Evolutionary conservation across 2,113 vertebrate genomes (phyloP), one percentile per base, ranked within the genome.

Genomic region (Ascaphus truei): DNA sequence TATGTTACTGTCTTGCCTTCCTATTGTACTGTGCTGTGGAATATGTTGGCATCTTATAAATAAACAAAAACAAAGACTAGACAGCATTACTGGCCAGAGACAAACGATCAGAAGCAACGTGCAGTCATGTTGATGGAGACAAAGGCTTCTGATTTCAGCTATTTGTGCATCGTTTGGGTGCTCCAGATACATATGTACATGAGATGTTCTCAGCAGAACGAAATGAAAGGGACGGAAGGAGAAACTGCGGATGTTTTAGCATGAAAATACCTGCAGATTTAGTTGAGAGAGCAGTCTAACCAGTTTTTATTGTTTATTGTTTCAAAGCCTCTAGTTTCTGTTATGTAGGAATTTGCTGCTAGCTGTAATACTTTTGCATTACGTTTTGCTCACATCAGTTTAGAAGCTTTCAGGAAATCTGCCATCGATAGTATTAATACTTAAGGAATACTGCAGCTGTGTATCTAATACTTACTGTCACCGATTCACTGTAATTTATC

Each of bases 241-340:
- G 8, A 52, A 68, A 25, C 68, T 25, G 0, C 52, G 69, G 77
- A 68, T 74, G 76, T 68, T 58, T 43, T 53, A 73, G 64, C 0
- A 3, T 62, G 62, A 36, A 43, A 66, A 31, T 57, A 8, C 13
- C 76, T 71, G 74, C 71, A 67, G 66, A 62, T 39, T 63, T 37
- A 71, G 62, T 33, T 15, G 73, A 36, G 71, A 76, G 65, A 77
- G 76, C 31, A 50, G 58, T 68, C 73, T 48, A 41, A 72, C 63
- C 72, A 73, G 78, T 82, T 80, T 74, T 68, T 52, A 71, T 78
- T 80, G 72, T 67, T 72, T 57, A 33, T 76, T 64, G 72, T 75
- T 73, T 56, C 58, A 77, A 75, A 79, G 76, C 75, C 77, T 68
- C 62, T 56, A 74, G 72, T 60, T 72, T 76, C 59, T 71, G 68